Evolutionary conservation across 2,888 invertebrate species (phyloP).

Genomic region (Lordiphosa fenestrarum): DNA sequence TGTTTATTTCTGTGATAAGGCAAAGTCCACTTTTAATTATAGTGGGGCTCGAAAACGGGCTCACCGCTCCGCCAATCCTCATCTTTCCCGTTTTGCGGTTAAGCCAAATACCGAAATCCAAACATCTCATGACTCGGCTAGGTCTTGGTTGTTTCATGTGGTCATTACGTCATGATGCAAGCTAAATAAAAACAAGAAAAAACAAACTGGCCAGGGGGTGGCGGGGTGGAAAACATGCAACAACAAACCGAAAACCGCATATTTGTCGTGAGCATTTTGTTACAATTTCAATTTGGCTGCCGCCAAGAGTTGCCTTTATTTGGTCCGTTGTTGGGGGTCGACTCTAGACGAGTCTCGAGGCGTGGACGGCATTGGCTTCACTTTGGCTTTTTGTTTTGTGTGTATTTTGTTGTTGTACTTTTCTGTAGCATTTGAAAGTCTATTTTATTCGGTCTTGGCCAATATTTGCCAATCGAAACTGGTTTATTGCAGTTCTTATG

Average conservation of each 20-base stretch:
- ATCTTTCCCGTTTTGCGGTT: constrained; percentile 14
- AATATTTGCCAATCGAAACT: constrained; percentile 67
- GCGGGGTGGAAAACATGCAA: constrained; percentile 32
- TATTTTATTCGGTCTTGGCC: constrained; percentile 66
- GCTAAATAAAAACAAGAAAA: too few relatives aligned
- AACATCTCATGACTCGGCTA: constrained; percentile 58
- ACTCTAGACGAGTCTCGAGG: constrained; percentile 43
- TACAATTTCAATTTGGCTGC: constrained; percentile 66
- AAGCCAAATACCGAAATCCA: constrained; percentile 20
- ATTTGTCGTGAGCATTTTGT: constrained; percentile 73
- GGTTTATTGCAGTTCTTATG: constrained; percentile 63
- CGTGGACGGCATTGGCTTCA: constrained; percentile 58
- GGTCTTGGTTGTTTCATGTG: constrained; percentile 38
- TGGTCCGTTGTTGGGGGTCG: constrained; percentile 40
- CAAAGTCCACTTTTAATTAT: not conserved
- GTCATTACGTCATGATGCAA: constrained; percentile 64
- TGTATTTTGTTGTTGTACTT: not conserved
- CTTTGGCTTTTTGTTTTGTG: constrained; percentile 12
- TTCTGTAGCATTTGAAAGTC: constrained; percentile 56
- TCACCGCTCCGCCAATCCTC: not conserved
- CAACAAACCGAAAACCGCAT: constrained; percentile 54
- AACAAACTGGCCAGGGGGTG: too few relatives aligned
- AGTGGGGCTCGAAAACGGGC: too few relatives aligned
- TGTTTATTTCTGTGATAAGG: constrained; percentile 20
- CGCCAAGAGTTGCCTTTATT: constrained; percentile 6